These are phyloP conservation scores for Odontamblyopus rebecca DNA, from an alignment of 2,797 vertebrate species.

Conservation along the genomic window DNA sequence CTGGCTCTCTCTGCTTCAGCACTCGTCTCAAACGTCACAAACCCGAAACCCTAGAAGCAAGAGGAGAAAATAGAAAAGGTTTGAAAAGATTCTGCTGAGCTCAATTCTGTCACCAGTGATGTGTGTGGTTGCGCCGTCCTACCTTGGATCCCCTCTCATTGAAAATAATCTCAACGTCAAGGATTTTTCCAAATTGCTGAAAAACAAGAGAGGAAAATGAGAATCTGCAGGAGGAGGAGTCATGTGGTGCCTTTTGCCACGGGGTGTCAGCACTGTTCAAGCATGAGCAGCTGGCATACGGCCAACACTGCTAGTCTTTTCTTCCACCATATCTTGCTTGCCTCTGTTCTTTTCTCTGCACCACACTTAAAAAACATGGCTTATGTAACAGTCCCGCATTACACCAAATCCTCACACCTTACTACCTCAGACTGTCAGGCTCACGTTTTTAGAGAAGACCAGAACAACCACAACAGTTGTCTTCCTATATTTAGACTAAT, in stretches of 20 bases:
- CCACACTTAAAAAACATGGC: conserved; percentile 36
- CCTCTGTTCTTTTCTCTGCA: conserved; percentile 53
- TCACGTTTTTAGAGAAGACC: conserved; percentile 6
- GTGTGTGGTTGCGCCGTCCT: conserved; percentile 22
- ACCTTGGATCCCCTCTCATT: conserved; percentile 86
- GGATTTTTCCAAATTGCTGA: conserved; percentile 86
- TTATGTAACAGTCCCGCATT: conserved; percentile 11
- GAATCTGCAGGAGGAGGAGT: conserved; percentile 23
- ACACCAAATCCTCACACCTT: conserved; percentile 17
- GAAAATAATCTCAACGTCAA: conserved; percentile 86
- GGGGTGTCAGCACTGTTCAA: conserved; percentile 71
- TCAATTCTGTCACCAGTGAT: not conserved
- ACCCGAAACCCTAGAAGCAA: conserved; percentile 92
- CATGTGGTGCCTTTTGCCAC: conserved; percentile 53
- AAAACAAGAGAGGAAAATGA: conserved; percentile 35
- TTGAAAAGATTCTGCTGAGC: conserved; percentile 15
- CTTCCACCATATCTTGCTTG: conserved; percentile 39
- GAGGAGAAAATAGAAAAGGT: not conserved
- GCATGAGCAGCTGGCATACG: conserved; percentile 40
- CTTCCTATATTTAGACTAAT: conserved; percentile 8
- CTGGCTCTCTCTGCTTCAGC: conserved; percentile 94
- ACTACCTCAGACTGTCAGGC: not conserved
- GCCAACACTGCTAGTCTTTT: conserved; percentile 43
- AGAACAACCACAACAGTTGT: conserved; percentile 6
- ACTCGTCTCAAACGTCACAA: conserved; percentile 98